Conservation (phyloP, 2,113 vertebrate genomes). For the Charadrius vociferus region DNA sequence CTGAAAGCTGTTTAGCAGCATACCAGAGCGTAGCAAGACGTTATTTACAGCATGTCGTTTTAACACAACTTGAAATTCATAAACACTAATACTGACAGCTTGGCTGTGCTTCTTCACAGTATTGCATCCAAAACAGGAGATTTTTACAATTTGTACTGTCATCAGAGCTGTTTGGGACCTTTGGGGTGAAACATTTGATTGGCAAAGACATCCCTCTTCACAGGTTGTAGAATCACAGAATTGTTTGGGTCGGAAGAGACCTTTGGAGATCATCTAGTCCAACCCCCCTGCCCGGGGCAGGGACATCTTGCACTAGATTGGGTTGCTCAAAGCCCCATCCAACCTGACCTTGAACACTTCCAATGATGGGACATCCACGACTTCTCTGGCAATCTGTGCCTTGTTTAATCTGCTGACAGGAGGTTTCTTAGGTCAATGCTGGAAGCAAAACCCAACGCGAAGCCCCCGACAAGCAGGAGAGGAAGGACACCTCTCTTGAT, state of each 20-base stretch:
- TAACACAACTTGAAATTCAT: neutral
- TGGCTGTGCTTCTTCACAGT: neutral
- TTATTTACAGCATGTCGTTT: neutral
- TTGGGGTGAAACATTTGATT: neutral
- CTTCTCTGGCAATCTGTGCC: neutral
- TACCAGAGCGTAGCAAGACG: neutral
- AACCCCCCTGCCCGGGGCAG: neutral
- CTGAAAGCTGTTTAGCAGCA: constrained; percentile 6
- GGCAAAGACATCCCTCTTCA: neutral
- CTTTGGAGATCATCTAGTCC: neutral
- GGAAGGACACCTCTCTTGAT: neutral
- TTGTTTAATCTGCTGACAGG: neutral
- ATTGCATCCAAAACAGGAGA: neutral
- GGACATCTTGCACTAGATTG: neutral
- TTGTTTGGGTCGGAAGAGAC: neutral
- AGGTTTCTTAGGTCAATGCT: neutral
- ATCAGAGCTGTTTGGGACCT: neutral
- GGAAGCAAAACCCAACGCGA: neutral
- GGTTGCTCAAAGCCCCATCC: neutral
- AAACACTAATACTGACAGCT: constrained; percentile 1
- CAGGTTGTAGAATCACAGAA: neutral
- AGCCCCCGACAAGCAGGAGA: neutral
- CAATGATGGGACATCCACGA: neutral
- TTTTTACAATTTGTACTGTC: neutral
- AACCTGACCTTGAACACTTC: neutral